Conservation (phyloP, 2,888 invertebrate species). For the Drosophila bunnanda region DNA sequence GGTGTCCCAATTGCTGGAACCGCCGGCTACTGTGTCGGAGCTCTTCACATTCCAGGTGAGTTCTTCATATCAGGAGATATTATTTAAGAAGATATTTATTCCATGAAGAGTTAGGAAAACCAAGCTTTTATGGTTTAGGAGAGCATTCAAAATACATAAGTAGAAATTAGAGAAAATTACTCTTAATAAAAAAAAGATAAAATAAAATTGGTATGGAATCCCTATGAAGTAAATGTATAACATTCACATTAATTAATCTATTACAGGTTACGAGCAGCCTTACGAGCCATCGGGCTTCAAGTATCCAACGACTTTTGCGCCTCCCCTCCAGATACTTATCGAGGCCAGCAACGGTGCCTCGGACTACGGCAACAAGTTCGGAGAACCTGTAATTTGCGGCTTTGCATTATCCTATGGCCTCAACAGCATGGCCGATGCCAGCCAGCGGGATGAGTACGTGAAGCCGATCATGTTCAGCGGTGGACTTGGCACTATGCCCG, state of each 20-base stretch:
- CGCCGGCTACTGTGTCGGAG: slow-evolving; percentile 98
- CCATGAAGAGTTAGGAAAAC: too few relatives aligned
- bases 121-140: too few relatives aligned
- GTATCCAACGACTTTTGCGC: slow-evolving; percentile 96
- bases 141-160: too few relatives aligned
- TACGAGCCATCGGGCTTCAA: slow-evolving; percentile 92
- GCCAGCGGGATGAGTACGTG: slow-evolving; percentile 94
- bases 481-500: slow-evolving; percentile 96
- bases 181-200: too few relatives aligned
- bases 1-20: slow-evolving; percentile 97
- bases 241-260: too few relatives aligned
- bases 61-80: not conserved
- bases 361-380: slow-evolving; percentile 99
- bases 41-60: slow-evolving; percentile 93
- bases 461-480: slow-evolving; percentile 99
- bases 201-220: too few relatives aligned
- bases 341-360: slow-evolving; percentile 99
- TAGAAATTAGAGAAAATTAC: too few relatives aligned
- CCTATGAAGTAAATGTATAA: too few relatives aligned
- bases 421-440: slow-evolving; percentile 86
- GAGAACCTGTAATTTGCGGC: slow-evolving; percentile 96
- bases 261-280: slow-evolving; percentile 90
- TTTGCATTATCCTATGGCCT: slow-evolving; percentile 96
- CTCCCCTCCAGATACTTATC: slow-evolving; percentile 94
- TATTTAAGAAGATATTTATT: too few relatives aligned